Percentiles rank a stretch among this genome's conserved stretches.
phyloP scores from a whole-genome alignment of 2,797 vertebrate genomes.

The Melanotaenia maccullochi region DNA sequence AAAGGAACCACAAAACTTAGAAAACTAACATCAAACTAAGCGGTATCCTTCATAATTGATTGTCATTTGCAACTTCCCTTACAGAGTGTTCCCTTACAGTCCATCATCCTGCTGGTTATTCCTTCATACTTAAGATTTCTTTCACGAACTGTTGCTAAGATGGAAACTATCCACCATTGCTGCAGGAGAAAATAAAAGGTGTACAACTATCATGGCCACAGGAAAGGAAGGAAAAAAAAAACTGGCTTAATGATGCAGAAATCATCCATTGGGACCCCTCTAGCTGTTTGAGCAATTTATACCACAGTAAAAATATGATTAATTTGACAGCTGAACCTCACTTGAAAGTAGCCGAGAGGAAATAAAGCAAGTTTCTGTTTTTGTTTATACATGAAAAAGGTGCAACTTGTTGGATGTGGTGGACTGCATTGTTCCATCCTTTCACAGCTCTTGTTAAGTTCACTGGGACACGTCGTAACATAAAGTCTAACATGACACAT shows the following conservation, averaged over 20 bases:
- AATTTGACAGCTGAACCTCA: not conserved
- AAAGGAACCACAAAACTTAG: not conserved
- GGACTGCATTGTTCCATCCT: conserved; percentile 5
- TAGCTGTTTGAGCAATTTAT: conserved; percentile 11
- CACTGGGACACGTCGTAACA: not conserved
- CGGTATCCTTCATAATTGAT: conserved; percentile 57
- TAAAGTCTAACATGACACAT: not conserved
- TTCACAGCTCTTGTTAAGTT: conserved; percentile 8
- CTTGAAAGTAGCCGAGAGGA: conserved; percentile 4
- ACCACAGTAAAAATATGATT: not conserved
- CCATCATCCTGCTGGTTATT: conserved; percentile 14
- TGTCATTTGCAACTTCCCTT: conserved; percentile 62
- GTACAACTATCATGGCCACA: not conserved
- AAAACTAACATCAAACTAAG: conserved; percentile 14
- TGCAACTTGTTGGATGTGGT: conserved; percentile 15
- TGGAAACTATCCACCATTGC: conserved; percentile 36
- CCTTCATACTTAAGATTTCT: conserved; percentile 12
- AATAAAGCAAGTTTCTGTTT: conserved; percentile 8
- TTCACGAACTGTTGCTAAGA: not conserved
- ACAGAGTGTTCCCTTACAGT: conserved; percentile 12
- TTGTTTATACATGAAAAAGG: not conserved
- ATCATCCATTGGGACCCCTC: conserved; percentile 17
- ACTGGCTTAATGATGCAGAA: conserved; percentile 18
- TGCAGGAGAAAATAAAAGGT: conserved; percentile 30
- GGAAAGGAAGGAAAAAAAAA: not conserved